These are phyloP conservation scores for Zosterops hypoxanthus DNA, from an alignment of 2,113 vertebrate species.

Conservation along the genomic window DNA sequence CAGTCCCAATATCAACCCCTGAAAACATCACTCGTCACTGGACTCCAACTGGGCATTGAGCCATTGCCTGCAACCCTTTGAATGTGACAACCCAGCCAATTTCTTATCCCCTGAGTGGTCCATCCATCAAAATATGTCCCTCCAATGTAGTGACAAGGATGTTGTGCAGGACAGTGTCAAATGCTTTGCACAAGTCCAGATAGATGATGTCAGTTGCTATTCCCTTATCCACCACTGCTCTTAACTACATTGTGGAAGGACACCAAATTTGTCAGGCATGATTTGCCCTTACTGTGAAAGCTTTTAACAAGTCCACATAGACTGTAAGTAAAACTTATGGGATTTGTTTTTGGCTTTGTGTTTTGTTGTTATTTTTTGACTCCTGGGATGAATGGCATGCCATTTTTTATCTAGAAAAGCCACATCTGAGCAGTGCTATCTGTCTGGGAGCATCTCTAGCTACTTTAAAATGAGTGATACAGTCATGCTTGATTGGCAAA, in stretches of 20 bases:
- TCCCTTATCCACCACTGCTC: background rate
- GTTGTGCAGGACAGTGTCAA: background rate
- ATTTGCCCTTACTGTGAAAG: background rate
- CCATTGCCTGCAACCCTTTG: background rate
- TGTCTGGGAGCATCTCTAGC: background rate
- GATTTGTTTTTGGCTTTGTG: background rate
- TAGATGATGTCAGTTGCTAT: background rate
- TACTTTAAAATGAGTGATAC: slow-evolving; percentile 11
- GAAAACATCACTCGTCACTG: background rate
- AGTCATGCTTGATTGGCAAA: slow-evolving; percentile 44
- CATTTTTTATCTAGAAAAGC: background rate
- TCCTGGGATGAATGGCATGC: background rate
- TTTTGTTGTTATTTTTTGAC: background rate
- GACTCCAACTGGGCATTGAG: background rate
- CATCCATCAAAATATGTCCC: background rate
- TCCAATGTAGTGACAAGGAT: background rate
- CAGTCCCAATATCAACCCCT: background rate
- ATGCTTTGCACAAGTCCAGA: background rate
- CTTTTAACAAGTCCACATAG: background rate
- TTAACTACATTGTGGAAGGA: background rate
- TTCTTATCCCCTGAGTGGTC: background rate
- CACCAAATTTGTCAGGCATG: background rate
- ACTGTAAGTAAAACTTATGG: background rate
- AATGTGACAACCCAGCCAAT: background rate
- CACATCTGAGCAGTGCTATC: background rate